Evolutionary conservation across 2,797 vertebrate species (phyloP), one percentile per base, ranked within the genome.

Genomic region (Botia almorhae): DNA sequence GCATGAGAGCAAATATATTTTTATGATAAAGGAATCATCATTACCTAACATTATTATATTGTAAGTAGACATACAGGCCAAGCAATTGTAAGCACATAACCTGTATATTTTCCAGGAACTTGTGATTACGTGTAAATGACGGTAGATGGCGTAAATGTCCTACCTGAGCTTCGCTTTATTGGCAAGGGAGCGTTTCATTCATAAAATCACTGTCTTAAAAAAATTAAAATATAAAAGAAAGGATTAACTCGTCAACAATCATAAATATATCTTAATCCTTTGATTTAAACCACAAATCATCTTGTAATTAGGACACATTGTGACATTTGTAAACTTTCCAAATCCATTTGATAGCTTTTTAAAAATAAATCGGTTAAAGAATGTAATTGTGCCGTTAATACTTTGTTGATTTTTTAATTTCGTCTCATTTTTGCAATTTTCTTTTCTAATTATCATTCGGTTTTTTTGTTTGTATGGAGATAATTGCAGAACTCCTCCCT

Each of bases 401-500:
- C 39, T 39, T 39, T 39, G 2, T 39, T 5, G 39, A 39, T 39
- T 5, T 39, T 39, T 39, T 2, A 39, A 39, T 39, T 39, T 39
- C 0, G 4, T 39, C 39, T 55, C 0, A 17, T 39, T 48, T 8
- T 26, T 74, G 2, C 26, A 29, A 13, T 36, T 16, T 5, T 1
- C 65, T 16, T 75, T 21, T 39, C 10, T 65, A 17, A n/a, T 58
- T 26, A 60, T 26, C 14, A 50, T 16, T 6, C 6, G 16, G 29
- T 21, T 21, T 23, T 13, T 1, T 0, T 0, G n/a, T 19, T 36
- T 36, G 33, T 68, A 14, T 26, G 6, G 39, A 69, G 16, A 69
- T 60, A 70, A 67, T 67, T 13, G 23, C 50, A 21, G 26, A 72
- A 85, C 88, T 87, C 88, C 88, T 87, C 88, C 86, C 84, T 75